phyloP scores from a whole-genome alignment of 2,888 invertebrate genomes.

The Chironomus tentans region DNA sequence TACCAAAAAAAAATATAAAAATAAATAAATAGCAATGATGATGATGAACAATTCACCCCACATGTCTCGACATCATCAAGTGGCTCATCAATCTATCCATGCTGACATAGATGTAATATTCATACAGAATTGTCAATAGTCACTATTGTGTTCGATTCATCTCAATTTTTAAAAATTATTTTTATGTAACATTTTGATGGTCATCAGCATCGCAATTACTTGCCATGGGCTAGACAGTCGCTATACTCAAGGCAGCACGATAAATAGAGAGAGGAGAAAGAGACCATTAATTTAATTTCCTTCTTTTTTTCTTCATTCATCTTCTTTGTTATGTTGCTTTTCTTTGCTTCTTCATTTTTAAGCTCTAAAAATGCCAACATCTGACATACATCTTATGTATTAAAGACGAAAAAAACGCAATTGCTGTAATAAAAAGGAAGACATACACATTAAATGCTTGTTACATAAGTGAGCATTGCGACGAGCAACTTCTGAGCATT shows the following conservation, averaged over 20 bases:
- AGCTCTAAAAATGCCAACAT: neutral
- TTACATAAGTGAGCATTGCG: slow-evolving; percentile 3
- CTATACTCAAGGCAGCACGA: neutral
- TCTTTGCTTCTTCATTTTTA: no score
- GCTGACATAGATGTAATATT: no score
- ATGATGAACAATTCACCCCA: no score
- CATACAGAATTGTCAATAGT: no score
- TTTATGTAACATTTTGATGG: slow-evolving; percentile 21
- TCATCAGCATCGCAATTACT: neutral
- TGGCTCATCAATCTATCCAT: no score
- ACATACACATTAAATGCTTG: slow-evolving; percentile 9
- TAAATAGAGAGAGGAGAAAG: neutral
- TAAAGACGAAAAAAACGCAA: neutral
- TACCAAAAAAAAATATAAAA: no score
- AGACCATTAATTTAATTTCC: slow-evolving; percentile 21
- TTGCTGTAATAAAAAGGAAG: slow-evolving; percentile 16
- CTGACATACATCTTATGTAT: slow-evolving; percentile 1
- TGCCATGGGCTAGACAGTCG: neutral
- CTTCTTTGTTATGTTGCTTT: no score
- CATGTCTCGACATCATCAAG: no score
- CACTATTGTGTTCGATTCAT: neutral
- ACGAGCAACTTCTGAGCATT: neutral
- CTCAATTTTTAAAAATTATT: neutral
- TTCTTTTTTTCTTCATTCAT: neutral
- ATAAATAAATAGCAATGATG: no score